Conservation (phyloP, 1,140 invertebrate species). For the Plectrocnemia conspersa region DNA sequence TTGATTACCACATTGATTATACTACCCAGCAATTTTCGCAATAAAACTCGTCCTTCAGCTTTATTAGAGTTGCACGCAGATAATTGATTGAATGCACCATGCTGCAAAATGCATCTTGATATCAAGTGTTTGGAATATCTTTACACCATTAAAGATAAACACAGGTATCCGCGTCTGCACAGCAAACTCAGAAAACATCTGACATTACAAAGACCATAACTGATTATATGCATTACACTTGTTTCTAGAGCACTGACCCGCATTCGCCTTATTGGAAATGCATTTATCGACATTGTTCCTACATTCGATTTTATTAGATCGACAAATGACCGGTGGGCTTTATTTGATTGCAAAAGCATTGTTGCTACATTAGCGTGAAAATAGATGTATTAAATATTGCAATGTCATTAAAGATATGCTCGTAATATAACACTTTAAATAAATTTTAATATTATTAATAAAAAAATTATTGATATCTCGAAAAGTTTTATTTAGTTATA, state of each 20-base stretch:
- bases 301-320: neutral
- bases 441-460: neutral
- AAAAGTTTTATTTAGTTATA: too few species aligned
- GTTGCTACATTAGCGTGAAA: neutral
- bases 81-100: too few species aligned
- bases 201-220: slow-evolving; percentile 20
- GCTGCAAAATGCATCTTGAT: too few species aligned
- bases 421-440: neutral
- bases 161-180: slow-evolving; percentile 7
- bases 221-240: slow-evolving; percentile 25
- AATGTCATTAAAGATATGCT: neutral
- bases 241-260: slow-evolving; percentile 14
- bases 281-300: neutral
- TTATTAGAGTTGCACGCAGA: too few species aligned
- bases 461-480: too few species aligned
- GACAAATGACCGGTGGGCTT: neutral
- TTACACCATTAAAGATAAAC: slow-evolving; percentile 24
- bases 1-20: too few species aligned
- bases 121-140: slow-evolving; percentile 21
- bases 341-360: neutral
- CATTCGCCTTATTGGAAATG: neutral
- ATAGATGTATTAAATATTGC: neutral
- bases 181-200: slow-evolving; percentile 9
- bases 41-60: too few species aligned
- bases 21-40: too few species aligned